Evolutionary conservation across 2,113 vertebrate genomes (phyloP), one percentile per base, ranked within the genome.

Genomic region (Sorex fumeus): DNA sequence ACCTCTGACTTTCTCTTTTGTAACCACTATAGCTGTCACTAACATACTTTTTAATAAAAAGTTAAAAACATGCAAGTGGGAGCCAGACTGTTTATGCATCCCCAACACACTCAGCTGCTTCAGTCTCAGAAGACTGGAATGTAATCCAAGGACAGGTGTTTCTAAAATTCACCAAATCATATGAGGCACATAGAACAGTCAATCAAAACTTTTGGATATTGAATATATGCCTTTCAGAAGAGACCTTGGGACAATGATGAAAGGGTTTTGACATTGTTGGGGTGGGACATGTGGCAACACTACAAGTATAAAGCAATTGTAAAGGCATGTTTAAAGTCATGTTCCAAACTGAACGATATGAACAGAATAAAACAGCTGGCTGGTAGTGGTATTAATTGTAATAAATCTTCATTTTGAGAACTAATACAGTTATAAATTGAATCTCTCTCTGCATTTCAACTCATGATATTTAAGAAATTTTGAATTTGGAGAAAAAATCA

Each of bases 361-460:
- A 53, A 67, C 40, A 36, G 2, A 77, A 60, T 5, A 25, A 81
- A 76, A 82, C 13, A n/a, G 10, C 28, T 90, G 40, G 60, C 62
- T 27, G 4, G 8, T 50, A 47, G 36, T 93, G n/a, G 40, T 11
- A 40, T 21, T 34, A 77, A 53, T 53, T 79, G 12, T 40, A 91
- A 40, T 70, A 91, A 92, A 88, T 50, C 43, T 93, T 93, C 87
- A 69, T 78, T 66, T 88, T 88, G 40, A 94, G 28, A 88, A 76
- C 43, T 60, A 25, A 62, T 9, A 15, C 18, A 53, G 53, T 53
- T 67, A 30, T n/a, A 30, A 84, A 62, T 34, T 47, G 67, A 30
- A 18, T 84, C 50, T 89, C 89, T 89, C 30, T 72, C 66, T 84
- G 2, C 30, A 45, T 60, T 25, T 71, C n/a, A 21, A 32, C 45